Conservation (phyloP, 2,797 vertebrate genomes). For the Mormyrops boulengeri region DNA sequence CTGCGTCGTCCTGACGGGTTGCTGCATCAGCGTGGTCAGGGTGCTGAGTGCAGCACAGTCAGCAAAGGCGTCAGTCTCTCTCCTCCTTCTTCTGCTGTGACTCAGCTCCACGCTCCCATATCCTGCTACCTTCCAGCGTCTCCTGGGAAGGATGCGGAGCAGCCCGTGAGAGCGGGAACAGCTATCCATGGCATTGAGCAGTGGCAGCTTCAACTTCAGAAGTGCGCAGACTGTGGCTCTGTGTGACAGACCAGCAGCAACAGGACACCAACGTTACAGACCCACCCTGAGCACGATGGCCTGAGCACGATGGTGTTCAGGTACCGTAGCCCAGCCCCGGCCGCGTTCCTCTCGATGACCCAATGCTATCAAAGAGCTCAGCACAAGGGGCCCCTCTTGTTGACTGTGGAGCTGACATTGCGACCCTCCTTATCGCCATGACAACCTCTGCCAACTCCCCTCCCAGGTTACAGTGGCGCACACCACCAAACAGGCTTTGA, state of each 20-base stretch:
- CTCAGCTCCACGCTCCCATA: slow-evolving; percentile 30
- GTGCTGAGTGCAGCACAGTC: not conserved
- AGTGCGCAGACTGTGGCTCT: not conserved
- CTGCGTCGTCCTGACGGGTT: slow-evolving; percentile 4
- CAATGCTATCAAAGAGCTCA: not conserved
- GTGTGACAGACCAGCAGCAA: not conserved
- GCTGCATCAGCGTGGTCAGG: slow-evolving; percentile 23
- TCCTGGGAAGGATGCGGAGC: not conserved
- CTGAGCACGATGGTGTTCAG: not conserved
- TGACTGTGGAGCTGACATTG: not conserved
- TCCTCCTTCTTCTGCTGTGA: slow-evolving; percentile 26
- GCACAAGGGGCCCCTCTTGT: not conserved
- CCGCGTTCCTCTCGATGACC: not conserved
- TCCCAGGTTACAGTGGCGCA: not conserved
- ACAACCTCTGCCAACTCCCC: not conserved
- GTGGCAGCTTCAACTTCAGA: not conserved
- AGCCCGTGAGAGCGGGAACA: not conserved
- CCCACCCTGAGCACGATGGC: not conserved
- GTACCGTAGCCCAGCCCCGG: not conserved
- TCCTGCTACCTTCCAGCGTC: not conserved
- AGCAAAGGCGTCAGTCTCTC: slow-evolving; percentile 1
- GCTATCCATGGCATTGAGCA: not conserved
- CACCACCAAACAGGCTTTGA: not conserved
- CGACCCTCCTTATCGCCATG: not conserved
- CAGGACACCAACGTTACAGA: not conserved